Conservation (phyloP, 2,797 vertebrate genomes). For the Cirrhinus mrigala region DNA sequence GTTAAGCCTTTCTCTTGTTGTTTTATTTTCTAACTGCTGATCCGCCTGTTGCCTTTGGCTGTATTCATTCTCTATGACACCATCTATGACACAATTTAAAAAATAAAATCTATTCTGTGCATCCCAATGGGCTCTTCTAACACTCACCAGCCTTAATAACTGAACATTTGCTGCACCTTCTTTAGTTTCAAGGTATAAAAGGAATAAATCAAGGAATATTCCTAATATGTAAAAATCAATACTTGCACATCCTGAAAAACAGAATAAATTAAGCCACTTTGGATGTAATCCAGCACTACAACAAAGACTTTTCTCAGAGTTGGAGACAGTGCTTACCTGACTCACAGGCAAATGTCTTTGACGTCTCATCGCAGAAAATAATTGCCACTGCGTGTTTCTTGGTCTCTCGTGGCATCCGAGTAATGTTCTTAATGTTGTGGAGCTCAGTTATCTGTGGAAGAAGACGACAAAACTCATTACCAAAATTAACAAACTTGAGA, state of each 20-base stretch:
- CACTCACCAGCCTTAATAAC: slow-evolving; percentile 45
- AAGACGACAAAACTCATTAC: slow-evolving; percentile 70
- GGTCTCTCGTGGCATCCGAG: slow-evolving; percentile 95
- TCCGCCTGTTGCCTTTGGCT: slow-evolving; percentile 51
- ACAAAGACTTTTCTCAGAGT: slow-evolving; percentile 27
- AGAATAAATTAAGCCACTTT: neutral
- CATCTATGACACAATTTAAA: slow-evolving; percentile 41
- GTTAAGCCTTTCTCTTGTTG: slow-evolving; percentile 31
- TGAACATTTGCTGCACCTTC: slow-evolving; percentile 62
- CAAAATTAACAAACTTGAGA: slow-evolving; percentile 51
- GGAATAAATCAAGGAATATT: slow-evolving; percentile 61
- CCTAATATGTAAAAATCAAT: slow-evolving; percentile 72
- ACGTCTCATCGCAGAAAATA: slow-evolving; percentile 97
- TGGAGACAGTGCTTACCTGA: slow-evolving; percentile 85
- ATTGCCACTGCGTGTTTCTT: slow-evolving; percentile 98
- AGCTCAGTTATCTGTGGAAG: slow-evolving; percentile 94
- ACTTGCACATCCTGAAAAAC: slow-evolving; percentile 52
- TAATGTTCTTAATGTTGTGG: slow-evolving; percentile 97
- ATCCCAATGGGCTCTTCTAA: slow-evolving; percentile 20
- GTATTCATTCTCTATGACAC: slow-evolving; percentile 34
- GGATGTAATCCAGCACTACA: slow-evolving; percentile 7
- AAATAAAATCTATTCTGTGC: slow-evolving; percentile 36
- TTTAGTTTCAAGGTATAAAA: slow-evolving; percentile 67
- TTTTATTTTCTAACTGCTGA: slow-evolving; percentile 36
- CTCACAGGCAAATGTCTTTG: slow-evolving; percentile 98